Conservation (phyloP, 2,888 invertebrate species). For the Strigamia maritima region DNA sequence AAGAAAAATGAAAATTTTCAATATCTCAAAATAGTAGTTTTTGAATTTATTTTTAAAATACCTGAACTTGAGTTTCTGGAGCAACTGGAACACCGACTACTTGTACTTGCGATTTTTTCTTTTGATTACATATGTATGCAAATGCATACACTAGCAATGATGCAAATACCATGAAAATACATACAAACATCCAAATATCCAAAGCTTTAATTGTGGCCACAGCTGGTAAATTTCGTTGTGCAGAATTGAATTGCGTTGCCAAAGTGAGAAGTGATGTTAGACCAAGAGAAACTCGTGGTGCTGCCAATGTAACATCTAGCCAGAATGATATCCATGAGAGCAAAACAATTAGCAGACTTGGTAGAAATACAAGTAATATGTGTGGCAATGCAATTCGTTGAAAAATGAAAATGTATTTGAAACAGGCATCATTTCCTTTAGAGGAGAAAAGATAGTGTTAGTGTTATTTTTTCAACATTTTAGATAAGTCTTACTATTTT, state of each 20-base stretch:
- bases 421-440: not conserved
- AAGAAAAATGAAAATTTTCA: not conserved
- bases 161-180: not conserved
- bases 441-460: not conserved
- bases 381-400: not conserved
- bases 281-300: not conserved
- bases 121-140: not conserved
- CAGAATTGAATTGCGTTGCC: not conserved
- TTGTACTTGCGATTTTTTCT: too few species aligned
- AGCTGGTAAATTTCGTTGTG: not conserved
- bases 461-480: not conserved
- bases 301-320: not conserved
- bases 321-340: conserved; percentile 4
- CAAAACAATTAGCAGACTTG: not conserved
- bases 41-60: too few species aligned
- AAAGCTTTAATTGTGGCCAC: not conserved
- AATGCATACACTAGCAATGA: not conserved
- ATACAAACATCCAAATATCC: not conserved
- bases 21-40: too few species aligned
- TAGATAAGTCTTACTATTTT: not conserved
- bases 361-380: not conserved
- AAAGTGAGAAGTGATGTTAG: not conserved
- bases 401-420: not conserved
- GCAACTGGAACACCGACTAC: too few species aligned
- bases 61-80: too few species aligned